A percentile compares a stretch with the other conserved stretches of the same genome.
phyloP scores from a whole-genome alignment of 2,113 vertebrate genomes.

The Microtus richardsoni region DNA sequence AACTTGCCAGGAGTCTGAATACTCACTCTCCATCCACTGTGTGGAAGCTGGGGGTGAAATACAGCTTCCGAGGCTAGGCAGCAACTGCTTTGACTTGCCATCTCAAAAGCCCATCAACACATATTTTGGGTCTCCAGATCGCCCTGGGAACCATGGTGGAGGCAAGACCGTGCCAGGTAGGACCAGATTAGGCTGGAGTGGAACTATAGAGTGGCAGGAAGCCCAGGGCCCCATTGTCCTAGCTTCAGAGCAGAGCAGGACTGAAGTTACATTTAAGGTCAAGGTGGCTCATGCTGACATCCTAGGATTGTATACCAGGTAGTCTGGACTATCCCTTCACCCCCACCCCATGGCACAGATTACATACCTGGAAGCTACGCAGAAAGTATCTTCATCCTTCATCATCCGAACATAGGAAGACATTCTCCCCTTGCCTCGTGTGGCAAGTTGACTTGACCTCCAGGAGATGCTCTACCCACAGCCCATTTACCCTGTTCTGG shows the following conservation, averaged over 20 bases:
- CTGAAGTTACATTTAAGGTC: neutral
- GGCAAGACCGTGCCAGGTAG: neutral
- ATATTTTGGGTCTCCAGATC: neutral
- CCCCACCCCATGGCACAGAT: fast-evolving
- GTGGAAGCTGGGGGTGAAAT: neutral
- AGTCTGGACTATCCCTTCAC: neutral
- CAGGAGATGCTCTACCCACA: neutral
- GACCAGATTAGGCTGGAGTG: neutral
- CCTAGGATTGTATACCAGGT: neutral
- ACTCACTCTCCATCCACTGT: neutral
- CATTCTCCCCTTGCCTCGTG: neutral
- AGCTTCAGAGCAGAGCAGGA: too few relatives aligned
- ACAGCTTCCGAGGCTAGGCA: neutral
- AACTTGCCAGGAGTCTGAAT: neutral
- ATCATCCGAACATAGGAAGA: neutral
- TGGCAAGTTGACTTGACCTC: neutral
- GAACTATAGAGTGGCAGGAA: neutral
- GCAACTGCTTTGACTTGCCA: neutral
- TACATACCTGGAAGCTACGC: neutral
- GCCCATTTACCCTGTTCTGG: neutral
- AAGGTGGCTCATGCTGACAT: neutral
- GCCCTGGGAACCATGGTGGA: neutral
- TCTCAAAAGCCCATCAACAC: neutral
- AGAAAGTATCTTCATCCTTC: neutral
- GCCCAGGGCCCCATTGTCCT: neutral